Conservation (phyloP, 2,888 invertebrate genomes). For the Prenolepis imparis region DNA sequence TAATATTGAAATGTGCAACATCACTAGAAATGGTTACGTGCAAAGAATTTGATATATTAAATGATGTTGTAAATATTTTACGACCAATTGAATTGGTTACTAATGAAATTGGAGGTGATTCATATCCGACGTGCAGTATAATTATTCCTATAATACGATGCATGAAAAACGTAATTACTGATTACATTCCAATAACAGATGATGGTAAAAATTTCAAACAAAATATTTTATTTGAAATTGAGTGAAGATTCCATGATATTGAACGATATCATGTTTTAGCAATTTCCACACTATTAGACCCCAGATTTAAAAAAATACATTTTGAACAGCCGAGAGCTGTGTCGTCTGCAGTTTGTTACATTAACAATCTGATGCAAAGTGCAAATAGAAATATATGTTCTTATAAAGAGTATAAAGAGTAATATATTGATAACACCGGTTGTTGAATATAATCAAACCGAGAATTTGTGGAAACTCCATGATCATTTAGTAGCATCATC, state of each 20-base stretch:
- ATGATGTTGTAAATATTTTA: not conserved
- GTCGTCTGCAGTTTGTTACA: constrained; percentile 29
- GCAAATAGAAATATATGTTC: not conserved
- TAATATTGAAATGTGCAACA: not conserved
- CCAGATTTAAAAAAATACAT: constrained; percentile 47
- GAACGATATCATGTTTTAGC: constrained; percentile 19
- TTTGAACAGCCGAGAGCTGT: constrained; percentile 1
- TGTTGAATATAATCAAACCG: not conserved
- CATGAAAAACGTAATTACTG: constrained; percentile 17
- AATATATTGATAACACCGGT: too few relatives aligned
- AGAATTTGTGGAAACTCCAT: constrained; percentile 36
- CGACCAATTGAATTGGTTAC: constrained; percentile 12
- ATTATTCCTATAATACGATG: constrained; percentile 36
- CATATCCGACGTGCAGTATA: constrained; percentile 37
- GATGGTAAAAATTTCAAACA: constrained; percentile 6
- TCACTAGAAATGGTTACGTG: not conserved
- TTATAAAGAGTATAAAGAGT: too few relatives aligned
- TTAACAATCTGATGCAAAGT: constrained; percentile 19
- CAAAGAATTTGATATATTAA: not conserved
- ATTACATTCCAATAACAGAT: constrained; percentile 24
- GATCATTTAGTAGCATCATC: constrained; percentile 29
- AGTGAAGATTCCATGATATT: constrained; percentile 23
- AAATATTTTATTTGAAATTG: constrained; percentile 24
- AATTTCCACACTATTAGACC: constrained; percentile 44
- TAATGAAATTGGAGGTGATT: constrained; percentile 12